These are phyloP conservation scores for Globodera rostochiensis DNA, from an alignment of 1,140 invertebrate species.

Conservation along the genomic window DNA sequence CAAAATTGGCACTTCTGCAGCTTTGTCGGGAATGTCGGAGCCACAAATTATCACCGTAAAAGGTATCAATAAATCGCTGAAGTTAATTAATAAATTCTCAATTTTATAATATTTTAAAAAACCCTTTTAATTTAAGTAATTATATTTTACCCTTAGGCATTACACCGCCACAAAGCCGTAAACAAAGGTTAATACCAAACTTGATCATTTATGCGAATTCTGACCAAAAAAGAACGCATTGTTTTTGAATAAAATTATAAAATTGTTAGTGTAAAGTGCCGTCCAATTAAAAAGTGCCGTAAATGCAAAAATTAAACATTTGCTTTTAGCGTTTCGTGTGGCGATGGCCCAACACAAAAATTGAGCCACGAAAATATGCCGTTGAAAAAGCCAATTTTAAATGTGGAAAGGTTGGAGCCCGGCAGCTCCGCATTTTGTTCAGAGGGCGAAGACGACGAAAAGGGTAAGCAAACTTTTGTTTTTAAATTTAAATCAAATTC, in stretches of 20 bases:
- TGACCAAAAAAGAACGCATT: not conserved
- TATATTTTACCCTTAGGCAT: conserved; percentile 22
- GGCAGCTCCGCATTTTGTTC: conserved; percentile 28
- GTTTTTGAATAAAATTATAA: not conserved
- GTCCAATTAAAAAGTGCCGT: not conserved
- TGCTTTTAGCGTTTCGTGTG: conserved; percentile 32
- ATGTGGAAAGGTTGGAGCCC: conserved; percentile 34
- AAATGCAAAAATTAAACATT: too few species aligned
- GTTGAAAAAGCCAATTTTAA: conserved; percentile 35
- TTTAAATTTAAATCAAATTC: too few species aligned
- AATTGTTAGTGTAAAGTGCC: not conserved
- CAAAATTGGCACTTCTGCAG: not conserved
- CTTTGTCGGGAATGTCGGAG: conserved; percentile 10
- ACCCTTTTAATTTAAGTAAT: not conserved
- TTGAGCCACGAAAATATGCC: conserved; percentile 21
- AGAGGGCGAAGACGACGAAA: conserved; percentile 36
- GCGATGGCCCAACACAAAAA: conserved; percentile 5
- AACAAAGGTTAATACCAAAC: conserved; percentile 34
- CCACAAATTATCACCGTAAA: conserved; percentile 57
- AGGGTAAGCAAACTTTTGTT: not conserved
- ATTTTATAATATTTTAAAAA: not conserved
- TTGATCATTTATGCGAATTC: not conserved
- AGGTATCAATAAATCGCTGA: conserved; percentile 16
- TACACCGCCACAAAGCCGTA: conserved; percentile 51
- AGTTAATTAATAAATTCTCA: not conserved